A percentile compares a stretch with the other conserved stretches of the same genome.
phyloP scores from a whole-genome alignment of 2,888 invertebrate species.

The Pyrochroa serraticornis region DNA sequence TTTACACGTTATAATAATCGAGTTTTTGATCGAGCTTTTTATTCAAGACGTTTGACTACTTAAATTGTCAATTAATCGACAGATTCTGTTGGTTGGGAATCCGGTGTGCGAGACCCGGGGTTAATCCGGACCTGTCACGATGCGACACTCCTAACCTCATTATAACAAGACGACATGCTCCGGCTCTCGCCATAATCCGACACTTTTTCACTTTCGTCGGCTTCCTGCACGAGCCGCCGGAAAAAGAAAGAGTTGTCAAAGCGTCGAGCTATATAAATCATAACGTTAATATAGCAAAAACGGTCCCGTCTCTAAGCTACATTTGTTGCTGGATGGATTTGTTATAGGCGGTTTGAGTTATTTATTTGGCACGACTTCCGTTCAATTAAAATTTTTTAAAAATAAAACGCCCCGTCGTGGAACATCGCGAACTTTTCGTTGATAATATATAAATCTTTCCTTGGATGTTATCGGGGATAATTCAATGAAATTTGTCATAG shows the following conservation, averaged over 20 bases:
- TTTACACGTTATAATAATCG: background rate
- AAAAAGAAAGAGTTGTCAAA: slow-evolving; percentile 39
- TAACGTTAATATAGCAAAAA: slow-evolving; percentile 22
- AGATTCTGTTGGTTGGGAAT: too few species aligned
- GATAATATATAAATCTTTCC: slow-evolving; percentile 9
- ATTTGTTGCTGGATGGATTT: slow-evolving; percentile 27
- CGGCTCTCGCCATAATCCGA: slow-evolving; percentile 31
- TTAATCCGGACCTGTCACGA: slow-evolving; percentile 1
- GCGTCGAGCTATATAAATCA: slow-evolving; percentile 29
- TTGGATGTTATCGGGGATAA: slow-evolving; percentile 26
- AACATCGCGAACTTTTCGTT: too few species aligned
- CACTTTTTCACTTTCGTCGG: slow-evolving; percentile 40
- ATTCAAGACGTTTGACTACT: too few species aligned
- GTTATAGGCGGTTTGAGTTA: slow-evolving; percentile 31
- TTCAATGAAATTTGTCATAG: slow-evolving; percentile 49
- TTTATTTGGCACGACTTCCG: slow-evolving; percentile 40
- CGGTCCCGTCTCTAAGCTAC: slow-evolving; percentile 28
- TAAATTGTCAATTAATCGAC: too few species aligned
- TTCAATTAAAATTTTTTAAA: slow-evolving; percentile 39
- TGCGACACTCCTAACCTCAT: slow-evolving; percentile 31
- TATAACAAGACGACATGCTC: slow-evolving; percentile 33
- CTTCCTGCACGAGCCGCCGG: slow-evolving; percentile 33
- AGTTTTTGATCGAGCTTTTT: background rate
- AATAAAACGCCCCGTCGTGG: background rate
- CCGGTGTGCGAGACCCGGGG: too few species aligned